Evolutionary conservation across 1,140 invertebrate species (phyloP).

Genomic region (Augochlora pura): DNA sequence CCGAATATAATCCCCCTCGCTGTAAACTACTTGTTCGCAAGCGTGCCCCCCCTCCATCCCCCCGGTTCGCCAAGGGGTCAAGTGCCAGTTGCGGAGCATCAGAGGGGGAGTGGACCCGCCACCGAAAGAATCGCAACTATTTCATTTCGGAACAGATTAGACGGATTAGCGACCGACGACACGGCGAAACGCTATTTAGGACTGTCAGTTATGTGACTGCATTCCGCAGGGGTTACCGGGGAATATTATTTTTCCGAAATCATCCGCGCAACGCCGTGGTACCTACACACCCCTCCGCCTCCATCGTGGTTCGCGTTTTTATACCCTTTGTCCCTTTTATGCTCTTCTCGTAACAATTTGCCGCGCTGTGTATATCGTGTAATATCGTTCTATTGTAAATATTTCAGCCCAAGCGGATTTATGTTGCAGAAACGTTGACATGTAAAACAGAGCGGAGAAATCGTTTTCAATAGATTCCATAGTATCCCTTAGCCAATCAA

Average conservation of each 20-base stretch:
- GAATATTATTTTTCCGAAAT: conserved; percentile 56
- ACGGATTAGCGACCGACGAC: conserved; percentile 63
- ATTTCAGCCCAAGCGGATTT: background rate
- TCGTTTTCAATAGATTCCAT: too few species aligned
- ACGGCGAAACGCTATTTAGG: conserved; percentile 50
- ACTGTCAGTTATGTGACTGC: conserved; percentile 30
- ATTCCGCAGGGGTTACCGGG: conserved; percentile 9
- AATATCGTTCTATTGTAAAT: conserved; percentile 2
- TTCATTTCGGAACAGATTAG: conserved; percentile 68
- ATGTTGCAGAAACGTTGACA: background rate
- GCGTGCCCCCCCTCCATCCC: conserved; percentile 22
- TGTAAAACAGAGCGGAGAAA: background rate
- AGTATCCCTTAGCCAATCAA: too few species aligned
- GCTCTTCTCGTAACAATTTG: background rate
- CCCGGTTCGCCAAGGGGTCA: too few species aligned
- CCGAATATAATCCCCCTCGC: conserved; percentile 50
- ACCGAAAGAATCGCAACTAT: conserved; percentile 67
- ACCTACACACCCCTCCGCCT: background rate
- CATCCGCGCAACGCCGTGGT: conserved; percentile 8
- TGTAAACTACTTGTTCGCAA: conserved; percentile 51
- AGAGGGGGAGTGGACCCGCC: conserved; percentile 34
- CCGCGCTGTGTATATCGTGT: background rate
- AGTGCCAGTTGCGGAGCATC: conserved; percentile 47
- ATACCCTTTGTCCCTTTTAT: background rate
- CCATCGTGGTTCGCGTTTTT: background rate